Evolutionary conservation across 2,797 vertebrate species (phyloP), one percentile per base, ranked within the genome.

Genomic region (Falco berigora): DNA sequence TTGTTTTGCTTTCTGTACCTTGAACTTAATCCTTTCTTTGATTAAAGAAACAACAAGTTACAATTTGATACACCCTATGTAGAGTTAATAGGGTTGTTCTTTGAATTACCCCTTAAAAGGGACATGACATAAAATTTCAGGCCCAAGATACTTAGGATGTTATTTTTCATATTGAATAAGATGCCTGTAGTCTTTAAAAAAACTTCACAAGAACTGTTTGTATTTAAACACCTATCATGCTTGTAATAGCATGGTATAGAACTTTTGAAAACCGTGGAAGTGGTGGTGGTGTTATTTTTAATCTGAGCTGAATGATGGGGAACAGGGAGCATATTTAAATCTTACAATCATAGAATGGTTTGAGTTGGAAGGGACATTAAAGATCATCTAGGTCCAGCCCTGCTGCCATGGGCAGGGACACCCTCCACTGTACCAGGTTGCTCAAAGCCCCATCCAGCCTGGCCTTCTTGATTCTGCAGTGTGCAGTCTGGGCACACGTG

Each of bases 1-100:
- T 93, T 86, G 25, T 88, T 95, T 90, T 79, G 72, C 77, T 73
- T 80, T 86, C 71, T 72, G 15, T 92, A 69, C 81, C 74, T 88
- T 86, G 59, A 90, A 78, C 28, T 66, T 94, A 64, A 5, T 88
- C 50, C 68, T 63, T 84, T 36, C 74, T 71, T 84, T 93, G 52
- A 90, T 91, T 91, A 92, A 95, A 95, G 46, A 93, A 95, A 73
- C 72, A 85, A 42, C 21, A 78, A 86, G 80, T 79, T 90, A 50
- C 27, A 85, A 85, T 68, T 80, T 22, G 56, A 94, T 92, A 77
- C 0, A 0, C 25, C n/a, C 4, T 30, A 12, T 77, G 61, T 53
- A 87, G 56, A 66, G 91, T 93, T 92, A 76, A 55, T 68, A 42
- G 27, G 36, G 15, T 42, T 84, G 44, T 79, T 90, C 67, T 85